Evolutionary conservation across 2,888 invertebrate species (phyloP), one percentile per base, ranked within the genome.

Genomic region (Melanotus villosus): DNA sequence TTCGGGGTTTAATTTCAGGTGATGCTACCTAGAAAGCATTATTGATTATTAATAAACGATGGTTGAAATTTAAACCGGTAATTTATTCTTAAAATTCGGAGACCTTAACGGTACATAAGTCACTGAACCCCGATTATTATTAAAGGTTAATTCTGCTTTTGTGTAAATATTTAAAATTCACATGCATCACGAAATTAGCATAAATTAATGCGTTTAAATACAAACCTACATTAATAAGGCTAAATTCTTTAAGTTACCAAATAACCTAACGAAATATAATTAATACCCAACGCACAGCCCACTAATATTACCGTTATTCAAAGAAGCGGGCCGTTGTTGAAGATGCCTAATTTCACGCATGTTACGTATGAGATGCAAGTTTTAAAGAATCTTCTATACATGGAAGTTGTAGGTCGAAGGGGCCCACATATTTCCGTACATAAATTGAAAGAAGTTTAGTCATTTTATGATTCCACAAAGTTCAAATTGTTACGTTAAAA

Each of bases 321-420:
- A 43, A 19, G 10, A 43, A 41, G 14, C 32, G 9, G 34, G 18
- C 18, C 41, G 41, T 43, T 19, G 43, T 19, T 7, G 43, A 43
- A 7, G 16, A 43, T 43, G 43, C 43, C n/a, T 43, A 43, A 43
- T 43, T 43, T 43, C 43, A 43, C 43, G 43, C 43, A 43, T 43
- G 43, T 43, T 43, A 43, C 18, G 16, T 43, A 18, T 43, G 19
- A 43, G 43, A 43, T 43, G 19, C 43, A 10, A 43, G 19, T 19
- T 18, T 19, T 19, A 18, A 41, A 41, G 16, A 41, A 18, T 41
- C 18, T 18, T 43, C 43, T 19, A 19, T 43, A 19, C 19, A 43
- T n/a, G n/a, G 10, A 10, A 18, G 10, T 43, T 43, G 18, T 43
- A 43, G 43, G 43, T 43, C 43, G 19, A 43, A 43, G 43, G 19